Conservation (phyloP, 2,888 invertebrate genomes). For the Euclidia mi region DNA sequence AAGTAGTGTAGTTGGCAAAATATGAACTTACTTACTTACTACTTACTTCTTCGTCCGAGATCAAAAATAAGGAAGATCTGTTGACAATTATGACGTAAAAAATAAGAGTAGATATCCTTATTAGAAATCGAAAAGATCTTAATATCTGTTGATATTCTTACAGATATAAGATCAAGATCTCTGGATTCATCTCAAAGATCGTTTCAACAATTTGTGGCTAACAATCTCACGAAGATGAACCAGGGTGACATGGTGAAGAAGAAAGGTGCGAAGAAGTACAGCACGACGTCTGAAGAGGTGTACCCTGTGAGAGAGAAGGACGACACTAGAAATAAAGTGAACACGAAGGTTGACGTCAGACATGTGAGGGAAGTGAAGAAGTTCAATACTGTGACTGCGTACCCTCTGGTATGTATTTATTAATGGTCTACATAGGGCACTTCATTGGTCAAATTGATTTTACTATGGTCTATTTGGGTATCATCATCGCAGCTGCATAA, state of each 20-base stretch:
- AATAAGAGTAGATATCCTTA: no score
- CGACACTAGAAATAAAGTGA: constrained; percentile 13
- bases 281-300: constrained; percentile 17
- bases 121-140: no score
- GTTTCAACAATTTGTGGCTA: background rate
- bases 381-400: constrained; percentile 20
- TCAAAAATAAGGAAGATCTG: no score
- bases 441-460: no score
- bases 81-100: no score
- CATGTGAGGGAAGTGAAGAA: constrained; percentile 49
- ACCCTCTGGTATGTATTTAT: constrained; percentile 3
- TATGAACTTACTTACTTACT: no score
- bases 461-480: no score
- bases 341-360: constrained; percentile 47
- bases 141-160: no score
- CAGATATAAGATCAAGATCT: constrained; percentile 1
- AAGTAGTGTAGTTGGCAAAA: no score
- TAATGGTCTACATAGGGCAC: no score
- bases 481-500: no score
- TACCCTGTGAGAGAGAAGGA: constrained; percentile 22
- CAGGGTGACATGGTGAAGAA: background rate
- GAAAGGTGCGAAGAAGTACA: background rate
- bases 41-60: no score
- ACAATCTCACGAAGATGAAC: background rate
- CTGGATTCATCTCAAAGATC: background rate